Conservation (phyloP, 2,888 invertebrate genomes). For the Diaperis boleti region DNA sequence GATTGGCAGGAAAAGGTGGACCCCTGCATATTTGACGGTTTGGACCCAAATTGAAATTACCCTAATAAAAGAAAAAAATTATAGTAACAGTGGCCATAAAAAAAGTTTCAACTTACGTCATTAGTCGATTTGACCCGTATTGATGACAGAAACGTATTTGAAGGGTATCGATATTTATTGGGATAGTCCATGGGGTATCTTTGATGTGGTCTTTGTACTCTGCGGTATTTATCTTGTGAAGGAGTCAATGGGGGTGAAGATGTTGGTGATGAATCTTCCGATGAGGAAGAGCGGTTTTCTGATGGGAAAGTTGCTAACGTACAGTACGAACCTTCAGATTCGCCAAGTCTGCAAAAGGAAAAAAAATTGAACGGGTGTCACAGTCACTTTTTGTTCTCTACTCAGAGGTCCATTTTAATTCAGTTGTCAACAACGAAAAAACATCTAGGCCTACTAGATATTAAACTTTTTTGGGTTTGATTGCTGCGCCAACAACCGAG, state of each 20-base stretch:
- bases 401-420: no score
- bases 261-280: slow-evolving; percentile 52
- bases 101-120: slow-evolving; percentile 54
- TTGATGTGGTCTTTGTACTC: slow-evolving; percentile 49
- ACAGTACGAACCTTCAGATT: slow-evolving; percentile 74
- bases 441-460: no score
- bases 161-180: slow-evolving; percentile 55
- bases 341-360: slow-evolving; percentile 69
- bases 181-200: slow-evolving; percentile 52
- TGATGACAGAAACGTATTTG: slow-evolving; percentile 55
- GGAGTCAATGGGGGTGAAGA: slow-evolving; percentile 56
- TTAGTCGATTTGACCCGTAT: slow-evolving; percentile 60
- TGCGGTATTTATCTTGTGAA: slow-evolving; percentile 57
- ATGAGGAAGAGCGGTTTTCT: slow-evolving; percentile 48
- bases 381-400: no score
- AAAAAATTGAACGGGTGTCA: no score
- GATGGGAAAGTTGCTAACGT: slow-evolving; percentile 70
- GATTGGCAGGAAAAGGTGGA: slow-evolving; percentile 59
- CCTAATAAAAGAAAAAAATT: slow-evolving; percentile 52
- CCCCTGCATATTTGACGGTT: slow-evolving; percentile 61
- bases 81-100: not conserved
- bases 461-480: no score
- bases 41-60: slow-evolving; percentile 61
- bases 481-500: no score
- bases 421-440: no score